Evolutionary conservation across 2,888 invertebrate species (phyloP).

Genomic region (Alcis repandata): DNA sequence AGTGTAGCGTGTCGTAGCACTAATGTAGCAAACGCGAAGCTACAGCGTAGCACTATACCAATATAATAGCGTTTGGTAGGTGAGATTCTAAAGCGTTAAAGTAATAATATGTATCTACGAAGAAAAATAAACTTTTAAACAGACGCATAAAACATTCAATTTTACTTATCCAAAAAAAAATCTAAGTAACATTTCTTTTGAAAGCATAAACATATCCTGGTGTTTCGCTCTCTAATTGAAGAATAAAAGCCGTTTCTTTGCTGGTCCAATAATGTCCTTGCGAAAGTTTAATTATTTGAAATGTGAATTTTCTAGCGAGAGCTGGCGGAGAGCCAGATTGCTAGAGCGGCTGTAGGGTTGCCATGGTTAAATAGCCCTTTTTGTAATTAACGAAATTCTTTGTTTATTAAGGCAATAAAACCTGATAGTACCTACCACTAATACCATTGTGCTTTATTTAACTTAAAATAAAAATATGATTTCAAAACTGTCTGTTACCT

Average conservation of each 20-base stretch:
- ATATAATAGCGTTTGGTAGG: too few species aligned
- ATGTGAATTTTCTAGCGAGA: slow-evolving; percentile 56
- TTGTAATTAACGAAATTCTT: neutral
- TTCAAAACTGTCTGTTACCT: too few species aligned
- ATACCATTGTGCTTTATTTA: too few species aligned
- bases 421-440: too few species aligned
- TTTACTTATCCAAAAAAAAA: neutral
- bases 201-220: slow-evolving; percentile 9
- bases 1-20: too few species aligned
- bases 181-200: neutral
- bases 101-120: too few species aligned
- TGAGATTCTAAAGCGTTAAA: too few species aligned
- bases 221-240: slow-evolving; percentile 41
- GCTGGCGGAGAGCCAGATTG: slow-evolving; percentile 57
- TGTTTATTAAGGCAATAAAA: too few species aligned
- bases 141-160: neutral
- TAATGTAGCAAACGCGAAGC: neutral
- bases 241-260: slow-evolving; percentile 40
- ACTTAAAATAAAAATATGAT: too few species aligned
- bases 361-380: slow-evolving; percentile 20
- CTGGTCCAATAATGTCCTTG: slow-evolving; percentile 46
- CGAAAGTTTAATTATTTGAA: slow-evolving; percentile 65
- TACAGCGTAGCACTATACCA: slow-evolving; percentile 1
- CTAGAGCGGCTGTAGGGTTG: slow-evolving; percentile 24
- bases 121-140: too few species aligned